Base-by-base conservation (phyloP, 30 jellyfish, hydroid and myxozoan species). In the Hydra vulgaris region DNA sequence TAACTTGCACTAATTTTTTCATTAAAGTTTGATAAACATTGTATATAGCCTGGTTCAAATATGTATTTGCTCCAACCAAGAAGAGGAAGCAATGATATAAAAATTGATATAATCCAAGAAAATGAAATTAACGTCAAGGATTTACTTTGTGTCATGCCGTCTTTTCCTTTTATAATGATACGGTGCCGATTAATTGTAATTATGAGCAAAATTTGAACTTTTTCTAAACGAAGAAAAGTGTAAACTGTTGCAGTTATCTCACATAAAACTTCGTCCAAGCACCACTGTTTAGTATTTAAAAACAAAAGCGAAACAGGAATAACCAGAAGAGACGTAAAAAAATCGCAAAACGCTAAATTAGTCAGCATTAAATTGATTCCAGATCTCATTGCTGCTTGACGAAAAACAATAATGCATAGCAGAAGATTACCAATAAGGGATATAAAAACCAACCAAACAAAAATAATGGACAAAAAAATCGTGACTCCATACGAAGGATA, bases 371-470 rank as follows among this genome's bases (percentile, higher is more conserved):
- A 75, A 71, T 92, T 92, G 61, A 92, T 92, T 19, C 93, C 98
- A 4, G 98, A 92, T 0, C 96, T 85, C 98, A 92, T 92, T 26
- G 98, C 95, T 0, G 95, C 95, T 54, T 87, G 88, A 25, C 95
- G 95, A 73, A 86, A 92, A 18, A 92, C 96, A 21, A 92, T 81
- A 21, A 77, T 82, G 81, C 95, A 92, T 17, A 92, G 88, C 70
- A 92, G 72, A 25, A 84, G 18, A 72, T 92, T 92, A 12, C 98
- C 98, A 68, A 67, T 66, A n/a, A 92, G 18, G 8, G 95, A 81
- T 17, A 83, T 82, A 19, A 87, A 53, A 19, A 87, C 74, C 95
- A 86, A 74, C 26, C 85, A 53, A 18, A 78, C 61, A 81, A 84
- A 74, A 52, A 87, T 26, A 25, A 86, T 15, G 7, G 90, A 72